phyloP scores from a whole-genome alignment of 2,113 vertebrate species.

The Coracopsis vasa region DNA sequence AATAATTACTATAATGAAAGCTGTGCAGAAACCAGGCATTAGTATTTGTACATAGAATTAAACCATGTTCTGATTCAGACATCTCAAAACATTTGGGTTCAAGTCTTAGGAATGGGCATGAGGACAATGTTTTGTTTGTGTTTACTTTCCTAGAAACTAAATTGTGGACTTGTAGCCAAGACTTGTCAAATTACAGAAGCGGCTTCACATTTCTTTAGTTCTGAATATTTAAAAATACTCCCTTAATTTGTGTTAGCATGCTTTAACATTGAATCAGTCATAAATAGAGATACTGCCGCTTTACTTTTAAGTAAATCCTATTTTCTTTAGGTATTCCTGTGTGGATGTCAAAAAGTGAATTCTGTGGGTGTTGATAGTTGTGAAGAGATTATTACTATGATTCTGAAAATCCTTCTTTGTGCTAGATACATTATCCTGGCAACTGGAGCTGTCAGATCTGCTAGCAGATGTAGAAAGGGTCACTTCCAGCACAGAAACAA shows the following conservation, averaged over 20 bases:
- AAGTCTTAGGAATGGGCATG: neutral
- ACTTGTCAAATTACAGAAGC: neutral
- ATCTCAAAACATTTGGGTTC: neutral
- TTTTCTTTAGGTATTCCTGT: neutral
- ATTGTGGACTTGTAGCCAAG: neutral
- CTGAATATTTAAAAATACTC: neutral
- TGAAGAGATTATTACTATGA: conserved; percentile 61
- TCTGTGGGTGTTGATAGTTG: conserved; percentile 44
- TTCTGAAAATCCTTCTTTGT: conserved; percentile 48
- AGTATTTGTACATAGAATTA: neutral
- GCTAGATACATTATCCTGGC: conserved; percentile 5
- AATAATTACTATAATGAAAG: neutral
- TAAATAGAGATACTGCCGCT: neutral
- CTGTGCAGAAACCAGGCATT: neutral
- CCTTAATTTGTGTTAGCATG: neutral
- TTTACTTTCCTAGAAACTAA: neutral
- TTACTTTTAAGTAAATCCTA: neutral
- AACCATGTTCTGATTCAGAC: neutral
- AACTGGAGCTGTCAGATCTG: conserved; percentile 39
- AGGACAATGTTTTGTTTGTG: neutral
- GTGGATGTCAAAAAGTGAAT: conserved; percentile 29
- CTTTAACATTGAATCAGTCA: neutral
- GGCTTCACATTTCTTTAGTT: neutral
- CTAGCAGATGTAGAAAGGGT: conserved; percentile 38
- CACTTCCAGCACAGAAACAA: conserved; percentile 39